These are phyloP conservation scores for Characodon lateralis DNA, from an alignment of 2,797 vertebrate species.

Conservation along the genomic window DNA sequence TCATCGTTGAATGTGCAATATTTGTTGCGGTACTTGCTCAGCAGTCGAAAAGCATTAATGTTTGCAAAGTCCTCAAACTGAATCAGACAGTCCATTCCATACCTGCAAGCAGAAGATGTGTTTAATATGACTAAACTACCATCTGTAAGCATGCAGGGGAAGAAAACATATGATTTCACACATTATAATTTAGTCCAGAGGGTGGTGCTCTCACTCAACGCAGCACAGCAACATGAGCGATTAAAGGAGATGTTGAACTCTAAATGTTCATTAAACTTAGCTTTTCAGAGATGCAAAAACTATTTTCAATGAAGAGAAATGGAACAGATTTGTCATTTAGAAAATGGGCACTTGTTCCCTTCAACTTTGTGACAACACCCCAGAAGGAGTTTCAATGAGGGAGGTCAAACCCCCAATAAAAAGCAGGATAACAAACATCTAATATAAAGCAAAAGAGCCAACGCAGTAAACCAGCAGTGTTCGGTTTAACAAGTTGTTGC, in stretches of 20 bases:
- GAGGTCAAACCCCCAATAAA: constrained; percentile 54
- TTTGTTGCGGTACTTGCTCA: constrained; percentile 90
- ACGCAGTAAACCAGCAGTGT: constrained; percentile 56
- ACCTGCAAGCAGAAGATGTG: constrained; percentile 66
- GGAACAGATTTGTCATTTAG: constrained; percentile 12
- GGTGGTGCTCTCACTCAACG: constrained; percentile 42
- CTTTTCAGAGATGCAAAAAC: not conserved
- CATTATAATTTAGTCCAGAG: constrained; percentile 23
- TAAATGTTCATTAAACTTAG: not conserved
- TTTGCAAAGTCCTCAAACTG: constrained; percentile 99
- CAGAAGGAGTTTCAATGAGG: constrained; percentile 22
- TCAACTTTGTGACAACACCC: constrained; percentile 31
- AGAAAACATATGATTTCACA: not conserved
- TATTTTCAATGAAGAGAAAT: constrained; percentile 6
- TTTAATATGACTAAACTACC: not conserved
- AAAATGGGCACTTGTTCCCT: constrained; percentile 48
- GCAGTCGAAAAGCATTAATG: constrained; percentile 92
- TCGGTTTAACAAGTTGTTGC: constrained; percentile 48
- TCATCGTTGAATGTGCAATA: constrained; percentile 99
- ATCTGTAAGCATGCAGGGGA: not conserved
- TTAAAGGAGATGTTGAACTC: not conserved
- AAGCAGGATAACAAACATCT: constrained; percentile 23
- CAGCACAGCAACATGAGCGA: not conserved
- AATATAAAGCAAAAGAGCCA: constrained; percentile 39
- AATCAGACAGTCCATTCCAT: constrained; percentile 91